These are phyloP conservation scores for Drosophila cyrtoloma DNA, from an alignment of 2,888 invertebrate species.

Conservation along the genomic window DNA sequence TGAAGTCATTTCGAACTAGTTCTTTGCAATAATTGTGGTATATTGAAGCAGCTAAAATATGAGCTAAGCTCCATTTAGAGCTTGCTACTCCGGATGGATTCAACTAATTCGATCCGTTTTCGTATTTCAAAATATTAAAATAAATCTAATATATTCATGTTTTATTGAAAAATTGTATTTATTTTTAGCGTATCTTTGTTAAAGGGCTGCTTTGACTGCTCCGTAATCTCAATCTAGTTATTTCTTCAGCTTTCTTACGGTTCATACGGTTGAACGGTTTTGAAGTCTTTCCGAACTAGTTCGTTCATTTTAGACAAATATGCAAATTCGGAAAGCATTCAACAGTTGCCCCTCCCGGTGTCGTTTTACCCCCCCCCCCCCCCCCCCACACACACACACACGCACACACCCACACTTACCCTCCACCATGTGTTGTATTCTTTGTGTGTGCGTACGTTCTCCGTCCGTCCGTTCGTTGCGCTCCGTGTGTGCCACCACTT, in stretches of 20 bases:
- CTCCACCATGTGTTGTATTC: not conserved
- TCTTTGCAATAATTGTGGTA: not conserved
- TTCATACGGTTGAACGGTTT: not conserved
- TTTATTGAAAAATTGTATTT: no score
- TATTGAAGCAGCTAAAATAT: not conserved
- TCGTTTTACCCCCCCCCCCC: not conserved
- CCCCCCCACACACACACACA: not conserved
- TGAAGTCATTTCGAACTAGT: not conserved
- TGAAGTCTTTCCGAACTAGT: not conserved
- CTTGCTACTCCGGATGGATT: not conserved
- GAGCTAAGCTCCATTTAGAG: not conserved
- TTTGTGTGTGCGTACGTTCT: conserved; percentile 7
- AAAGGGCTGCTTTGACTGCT: not conserved
- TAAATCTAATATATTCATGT: not conserved
- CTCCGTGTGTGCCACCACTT: conserved; percentile 45
- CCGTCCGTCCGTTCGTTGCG: conserved; percentile 12
- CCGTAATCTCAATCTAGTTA: not conserved
- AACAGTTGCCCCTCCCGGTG: conserved; percentile 30
- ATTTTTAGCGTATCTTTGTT: not conserved
- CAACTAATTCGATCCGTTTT: not conserved
- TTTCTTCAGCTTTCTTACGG: not conserved
- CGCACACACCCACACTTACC: not conserved
- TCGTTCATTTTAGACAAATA: not conserved
- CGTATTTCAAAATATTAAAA: not conserved
- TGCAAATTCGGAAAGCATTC: conserved; percentile 8